Evolutionary conservation across 2,888 invertebrate genomes (phyloP).

Genomic region (Coelopa pilipes): DNA sequence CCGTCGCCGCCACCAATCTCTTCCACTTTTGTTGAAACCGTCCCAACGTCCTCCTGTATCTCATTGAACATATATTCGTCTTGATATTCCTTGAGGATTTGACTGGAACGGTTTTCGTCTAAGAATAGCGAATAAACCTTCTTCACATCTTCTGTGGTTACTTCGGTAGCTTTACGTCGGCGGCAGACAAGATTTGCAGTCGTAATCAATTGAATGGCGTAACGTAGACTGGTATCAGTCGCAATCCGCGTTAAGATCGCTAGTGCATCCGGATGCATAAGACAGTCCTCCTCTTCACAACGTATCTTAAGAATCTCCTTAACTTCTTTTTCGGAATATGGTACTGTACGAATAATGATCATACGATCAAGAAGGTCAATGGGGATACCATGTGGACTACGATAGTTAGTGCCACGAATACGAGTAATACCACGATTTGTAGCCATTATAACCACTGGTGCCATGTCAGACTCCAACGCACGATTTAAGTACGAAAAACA

Average conservation of each 20-base stretch:
- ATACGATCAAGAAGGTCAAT: slow-evolving; percentile 94
- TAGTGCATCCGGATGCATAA: slow-evolving; percentile 90
- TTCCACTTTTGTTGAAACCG: slow-evolving; percentile 49
- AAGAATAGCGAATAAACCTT: slow-evolving; percentile 94
- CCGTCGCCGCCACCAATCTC: slow-evolving; percentile 53
- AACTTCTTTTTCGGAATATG: slow-evolving; percentile 89
- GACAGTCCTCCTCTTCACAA: slow-evolving; percentile 98
- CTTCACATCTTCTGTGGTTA: slow-evolving; percentile 89
- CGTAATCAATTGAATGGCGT: slow-evolving; percentile 97
- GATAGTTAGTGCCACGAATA: slow-evolving; percentile 93
- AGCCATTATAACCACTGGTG: slow-evolving; percentile 98
- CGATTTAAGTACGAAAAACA: slow-evolving; percentile 98
- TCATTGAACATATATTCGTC: slow-evolving; percentile 95
- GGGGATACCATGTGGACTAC: slow-evolving; percentile 97
- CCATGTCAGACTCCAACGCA: slow-evolving; percentile 95
- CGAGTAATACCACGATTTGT: slow-evolving; percentile 96
- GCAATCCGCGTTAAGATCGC: slow-evolving; percentile 93
- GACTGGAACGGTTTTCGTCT: slow-evolving; percentile 92
- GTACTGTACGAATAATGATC: slow-evolving; percentile 91
- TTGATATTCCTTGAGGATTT: slow-evolving; percentile 94
- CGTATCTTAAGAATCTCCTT: slow-evolving; percentile 93
- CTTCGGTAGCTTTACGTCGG: slow-evolving; percentile 87
- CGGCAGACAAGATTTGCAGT: slow-evolving; percentile 94
- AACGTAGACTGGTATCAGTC: slow-evolving; percentile 91
- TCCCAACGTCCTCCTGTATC: slow-evolving; percentile 57